Base-by-base conservation (phyloP, 1,140 invertebrate genomes). In the Armadillidium nasatum region DNA sequence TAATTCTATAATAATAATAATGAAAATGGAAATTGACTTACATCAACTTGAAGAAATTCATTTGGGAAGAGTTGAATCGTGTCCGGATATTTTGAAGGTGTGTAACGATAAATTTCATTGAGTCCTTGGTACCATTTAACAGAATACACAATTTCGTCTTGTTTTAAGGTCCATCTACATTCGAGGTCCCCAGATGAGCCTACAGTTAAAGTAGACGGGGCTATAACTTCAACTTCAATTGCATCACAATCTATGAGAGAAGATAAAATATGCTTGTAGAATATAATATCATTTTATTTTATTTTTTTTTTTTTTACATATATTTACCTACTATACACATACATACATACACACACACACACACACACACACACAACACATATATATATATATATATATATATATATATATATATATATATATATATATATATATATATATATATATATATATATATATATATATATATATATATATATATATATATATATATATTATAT, bases 61-160 rank as follows among this genome's bases (percentile, higher is more conserved):
- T 82, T 54, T 54, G 75, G 78, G 60, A 83, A 83, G 21, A 82
- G 78, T 66, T 83, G 82, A 44, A 77, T 79, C 6, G 78, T 78
- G 74, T 80, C 81, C 44, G 73, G 74, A 19, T 60, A 60, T 67
- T 80, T 77, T 23, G 75, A 79, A 7, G 82, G 82, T 19, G 82
- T 79, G 72, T 82, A 83, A 43, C 82, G 77, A 74, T 82, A 83
- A 72, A 83, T 83, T 66, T 83, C 82, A 66, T 81, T 77, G 23
- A 78, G 77, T 73, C 82, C 81, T 73, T 78, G 78, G 72, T 83
- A 83, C 82, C 82, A 83, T 78, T 83, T 83, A 67, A 83, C 79
- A 2, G 82, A 82, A 75, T 83, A 83, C 11, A 83, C 72, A 15
- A 78, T 74, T 45, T 81, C 81, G 46, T 78, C 79, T 72, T 76